Conservation (phyloP, 2,888 invertebrate species). For the Tubulanus polymorphus region DNA sequence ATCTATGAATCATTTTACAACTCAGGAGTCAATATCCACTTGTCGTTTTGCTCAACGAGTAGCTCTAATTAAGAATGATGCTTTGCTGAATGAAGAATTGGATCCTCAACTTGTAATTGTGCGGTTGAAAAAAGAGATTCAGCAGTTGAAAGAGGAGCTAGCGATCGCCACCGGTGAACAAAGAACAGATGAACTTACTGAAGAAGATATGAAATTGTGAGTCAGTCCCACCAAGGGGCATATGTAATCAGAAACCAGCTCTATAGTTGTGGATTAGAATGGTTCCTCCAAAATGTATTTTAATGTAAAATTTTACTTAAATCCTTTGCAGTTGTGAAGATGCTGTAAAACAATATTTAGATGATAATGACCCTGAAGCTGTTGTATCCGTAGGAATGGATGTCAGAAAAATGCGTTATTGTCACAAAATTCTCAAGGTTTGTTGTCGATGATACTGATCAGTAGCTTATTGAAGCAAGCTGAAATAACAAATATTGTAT, state of each 20-base stretch:
- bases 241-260: too few relatives aligned
- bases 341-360: conserved; percentile 37
- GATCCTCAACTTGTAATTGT: conserved; percentile 52
- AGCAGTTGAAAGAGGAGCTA: conserved; percentile 47
- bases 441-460: too few relatives aligned
- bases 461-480: too few relatives aligned
- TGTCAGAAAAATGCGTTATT: conserved; percentile 49
- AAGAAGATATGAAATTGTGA: conserved; percentile 44
- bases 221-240: background rate
- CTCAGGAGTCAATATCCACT: conserved; percentile 54
- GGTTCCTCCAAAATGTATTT: too few relatives aligned
- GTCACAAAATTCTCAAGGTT: conserved; percentile 47
- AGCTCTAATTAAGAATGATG: conserved; percentile 55
- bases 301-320: too few relatives aligned
- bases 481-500: too few relatives aligned
- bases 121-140: conserved; percentile 45
- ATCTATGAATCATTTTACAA: background rate
- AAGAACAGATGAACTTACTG: conserved; percentile 41
- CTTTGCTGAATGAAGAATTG: conserved; percentile 51
- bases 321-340: conserved; percentile 41
- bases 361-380: conserved; percentile 43
- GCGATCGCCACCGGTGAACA: conserved; percentile 49
- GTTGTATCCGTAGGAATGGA: conserved; percentile 43
- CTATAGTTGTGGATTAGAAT: too few relatives aligned
- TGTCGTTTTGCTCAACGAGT: conserved; percentile 55